Base-by-base conservation (phyloP, 2,113 vertebrate genomes). In the Eubucco bourcierii region DNA sequence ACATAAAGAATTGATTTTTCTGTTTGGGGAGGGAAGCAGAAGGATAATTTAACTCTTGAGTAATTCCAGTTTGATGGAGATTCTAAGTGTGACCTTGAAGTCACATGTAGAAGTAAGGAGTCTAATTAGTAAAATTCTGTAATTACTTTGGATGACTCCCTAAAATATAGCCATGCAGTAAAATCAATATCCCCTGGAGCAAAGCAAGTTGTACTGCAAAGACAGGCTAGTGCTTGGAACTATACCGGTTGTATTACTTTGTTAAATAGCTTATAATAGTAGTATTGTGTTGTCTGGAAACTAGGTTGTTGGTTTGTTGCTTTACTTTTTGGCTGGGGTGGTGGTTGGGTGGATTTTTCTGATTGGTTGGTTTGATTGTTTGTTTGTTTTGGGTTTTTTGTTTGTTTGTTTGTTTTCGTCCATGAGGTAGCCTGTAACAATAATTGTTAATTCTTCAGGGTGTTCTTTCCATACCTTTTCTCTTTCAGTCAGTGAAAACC, bases 1-100 rank as follows among this genome's bases (percentile, higher is more conserved):
- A 65, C 74, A 84, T 85, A 66, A 87, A 83, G 80, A 84, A 96
- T 96, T 96, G 92, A 95, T 97, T 90, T 90, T 24, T 25, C 23
- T 87, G 46, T 84, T 84, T 92, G 61, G 24, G 52, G 25, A 71
- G 83, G 78, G 76, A 82, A 95, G 75, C 1, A 6, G 58, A 89
- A 94, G 84, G 84, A 59, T 71, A 79, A 79, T 94, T 79, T 93
- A 90, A 88, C 44, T 75, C 60, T 78, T 80, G 79, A 77, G 50
- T 82, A 60, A 15, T 37, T 90, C 39, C 21, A 72, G 21, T 83
- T 91, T 80, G 71, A 75, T 87, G 14, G 64, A 59, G 58, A 37
- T 87, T 90, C 81, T 81, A 28, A 15, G n/a, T 94, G 13, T 76
- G 67, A 93, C 93, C 93, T 95, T 95, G 90, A 88, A 93, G 75